Conservation (phyloP, 2,113 vertebrate genomes). For the Spermophilus dauricus region DNA sequence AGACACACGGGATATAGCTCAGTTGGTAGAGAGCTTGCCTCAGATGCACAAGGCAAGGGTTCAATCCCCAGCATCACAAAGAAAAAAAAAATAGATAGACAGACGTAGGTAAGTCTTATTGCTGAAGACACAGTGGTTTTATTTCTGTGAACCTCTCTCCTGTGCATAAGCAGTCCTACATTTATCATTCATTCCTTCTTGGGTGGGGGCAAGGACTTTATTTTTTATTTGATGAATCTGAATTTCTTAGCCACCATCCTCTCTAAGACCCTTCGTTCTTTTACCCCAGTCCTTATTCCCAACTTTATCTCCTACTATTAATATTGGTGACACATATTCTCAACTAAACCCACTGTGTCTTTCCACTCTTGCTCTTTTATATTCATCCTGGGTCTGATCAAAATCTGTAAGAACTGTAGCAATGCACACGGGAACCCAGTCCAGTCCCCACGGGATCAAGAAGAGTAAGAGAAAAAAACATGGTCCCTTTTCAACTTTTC, state of each 20-base stretch:
- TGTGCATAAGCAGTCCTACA: background rate
- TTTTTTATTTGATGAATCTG: background rate
- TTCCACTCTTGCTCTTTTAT: background rate
- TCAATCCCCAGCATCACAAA: too few relatives aligned
- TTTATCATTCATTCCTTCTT: background rate
- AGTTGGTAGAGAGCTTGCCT: too few relatives aligned
- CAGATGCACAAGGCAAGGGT: too few relatives aligned
- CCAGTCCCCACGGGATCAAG: rapidly evolving
- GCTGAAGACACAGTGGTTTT: background rate
- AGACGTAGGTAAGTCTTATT: background rate
- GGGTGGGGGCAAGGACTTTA: background rate
- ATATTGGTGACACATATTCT: background rate
- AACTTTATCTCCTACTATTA: background rate
- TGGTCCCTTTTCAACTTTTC: background rate
- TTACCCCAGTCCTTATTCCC: background rate
- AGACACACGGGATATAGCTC: too few relatives aligned
- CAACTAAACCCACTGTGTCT: background rate
- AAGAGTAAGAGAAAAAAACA: background rate
- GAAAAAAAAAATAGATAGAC: too few relatives aligned
- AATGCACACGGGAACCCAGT: background rate
- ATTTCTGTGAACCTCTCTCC: background rate
- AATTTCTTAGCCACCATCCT: background rate
- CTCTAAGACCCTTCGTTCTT: background rate
- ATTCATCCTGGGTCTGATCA: background rate
- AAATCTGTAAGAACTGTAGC: background rate